phyloP scores from a whole-genome alignment of 2,888 invertebrate species.

The Macrophya annulata region DNA sequence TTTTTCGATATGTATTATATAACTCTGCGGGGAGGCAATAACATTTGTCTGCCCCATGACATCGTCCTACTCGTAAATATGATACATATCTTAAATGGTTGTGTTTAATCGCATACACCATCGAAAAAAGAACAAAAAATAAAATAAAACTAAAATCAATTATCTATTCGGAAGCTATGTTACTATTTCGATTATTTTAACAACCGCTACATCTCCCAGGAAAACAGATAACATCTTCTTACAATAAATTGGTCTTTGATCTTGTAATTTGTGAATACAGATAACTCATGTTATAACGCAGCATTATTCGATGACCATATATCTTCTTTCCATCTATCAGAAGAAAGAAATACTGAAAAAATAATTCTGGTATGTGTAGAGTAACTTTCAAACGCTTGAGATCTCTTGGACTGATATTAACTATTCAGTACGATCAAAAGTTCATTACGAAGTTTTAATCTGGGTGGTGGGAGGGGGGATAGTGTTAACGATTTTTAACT shows the following conservation, averaged over 20 bases:
- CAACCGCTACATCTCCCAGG: neutral
- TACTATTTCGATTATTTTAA: slow-evolving; percentile 27
- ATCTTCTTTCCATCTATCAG: neutral
- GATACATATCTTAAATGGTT: slow-evolving; percentile 56
- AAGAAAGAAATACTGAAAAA: neutral
- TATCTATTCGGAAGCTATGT: slow-evolving; percentile 34
- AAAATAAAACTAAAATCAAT: neutral
- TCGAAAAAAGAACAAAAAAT: neutral
- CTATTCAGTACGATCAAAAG: neutral
- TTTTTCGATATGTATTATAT: slow-evolving; percentile 54
- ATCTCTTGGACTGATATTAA: neutral
- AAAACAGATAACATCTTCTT: neutral
- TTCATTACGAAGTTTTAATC: neutral
- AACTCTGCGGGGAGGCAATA: neutral
- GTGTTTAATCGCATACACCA: slow-evolving; percentile 34
- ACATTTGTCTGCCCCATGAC: neutral
- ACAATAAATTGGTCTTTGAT: neutral
- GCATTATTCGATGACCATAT: neutral
- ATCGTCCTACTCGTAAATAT: slow-evolving; percentile 37
- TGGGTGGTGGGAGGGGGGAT: neutral
- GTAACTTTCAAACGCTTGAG: neutral
- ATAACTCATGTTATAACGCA: slow-evolving; percentile 33
- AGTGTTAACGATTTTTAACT: slow-evolving; percentile 28
- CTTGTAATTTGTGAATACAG: slow-evolving; percentile 37
- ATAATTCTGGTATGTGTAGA: neutral